Evolutionary conservation across 2,888 invertebrate species (phyloP).

Genomic region (Pyrgus malvae): DNA sequence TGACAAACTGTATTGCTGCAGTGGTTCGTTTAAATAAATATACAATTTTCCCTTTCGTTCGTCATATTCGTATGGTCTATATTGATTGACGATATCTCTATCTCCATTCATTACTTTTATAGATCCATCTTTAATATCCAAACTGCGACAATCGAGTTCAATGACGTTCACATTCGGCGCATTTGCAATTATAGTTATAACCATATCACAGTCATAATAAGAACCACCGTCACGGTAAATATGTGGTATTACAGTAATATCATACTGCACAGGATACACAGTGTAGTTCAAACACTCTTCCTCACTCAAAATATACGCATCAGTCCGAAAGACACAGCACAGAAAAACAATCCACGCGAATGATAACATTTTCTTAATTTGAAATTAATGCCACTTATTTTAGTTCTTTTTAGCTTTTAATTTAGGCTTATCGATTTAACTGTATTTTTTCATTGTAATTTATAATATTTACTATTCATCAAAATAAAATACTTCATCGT

Average conservation of each 20-base stretch:
- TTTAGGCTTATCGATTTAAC: not conserved
- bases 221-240: constrained; percentile 47
- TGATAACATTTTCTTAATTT: constrained; percentile 35
- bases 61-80: constrained; percentile 59
- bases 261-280: constrained; percentile 72
- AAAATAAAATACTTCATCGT: not conserved
- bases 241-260: constrained; percentile 59
- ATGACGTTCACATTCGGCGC: constrained; percentile 58
- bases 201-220: constrained; percentile 63
- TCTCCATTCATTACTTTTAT: constrained; percentile 55
- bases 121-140: constrained; percentile 50
- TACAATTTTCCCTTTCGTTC: constrained; percentile 50
- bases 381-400: constrained; percentile 5
- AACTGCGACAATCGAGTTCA: constrained; percentile 59
- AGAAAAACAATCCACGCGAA: constrained; percentile 10
- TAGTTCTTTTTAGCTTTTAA: constrained; percentile 1
- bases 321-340: constrained; percentile 32
- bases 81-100: constrained; percentile 54
- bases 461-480: constrained; percentile 10
- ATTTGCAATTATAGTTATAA: constrained; percentile 66
- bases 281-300: constrained; percentile 75
- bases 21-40: constrained; percentile 58
- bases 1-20: constrained; percentile 49
- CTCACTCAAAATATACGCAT: constrained; percentile 49
- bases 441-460: not conserved